Base-by-base conservation (phyloP, 2,888 invertebrate genomes). In the Tethea ocularis region DNA sequence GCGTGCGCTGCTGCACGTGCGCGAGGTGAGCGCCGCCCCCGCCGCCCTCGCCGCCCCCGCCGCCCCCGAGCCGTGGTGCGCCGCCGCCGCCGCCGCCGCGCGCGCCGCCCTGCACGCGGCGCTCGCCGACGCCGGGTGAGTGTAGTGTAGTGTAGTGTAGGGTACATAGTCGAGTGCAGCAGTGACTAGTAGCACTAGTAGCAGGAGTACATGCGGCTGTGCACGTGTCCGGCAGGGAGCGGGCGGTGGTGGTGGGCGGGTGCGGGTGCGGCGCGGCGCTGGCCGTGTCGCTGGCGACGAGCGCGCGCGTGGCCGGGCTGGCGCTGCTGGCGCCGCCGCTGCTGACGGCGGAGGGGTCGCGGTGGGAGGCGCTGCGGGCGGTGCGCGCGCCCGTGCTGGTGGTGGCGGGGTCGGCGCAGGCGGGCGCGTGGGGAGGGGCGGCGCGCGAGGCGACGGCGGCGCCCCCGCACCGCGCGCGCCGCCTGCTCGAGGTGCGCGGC, bases 281-380 rank as follows among this genome's bases (percentile, higher is more conserved):
- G 20, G 52, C 62, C 51, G 22, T 52, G 57, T 46, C 33, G 58
- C 23, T 61, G 24, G 69, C 51, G 52, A 64, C 61, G 62, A 61
- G 29, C 92, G 64, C 60, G 67, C 62, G 63, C 71, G 73, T 76
- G 75, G 78, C 80, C 38, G 96, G 95, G 17, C 93, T 95, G 51
- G 93, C 96, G 64, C 95, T 96, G 78, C 88, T 96, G 61, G 96
- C 96, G 52, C 96, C 96, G 79, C 95, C 96, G 52, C 92, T 95
- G 70, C 89, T 91, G 57, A 95, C 95, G 22, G 94, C 95, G 0
- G 95, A 94, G 79, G 96, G 96, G 17, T 91, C 92, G 70, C 87
- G 96, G 63, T 96, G 95, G 69, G 96, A 96, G 75, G 91, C 93
- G 17, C 83, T 96, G 51, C 81, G 94, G 64, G 95, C 73, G 66